Evolutionary conservation across 2,113 vertebrate species (phyloP), one percentile per base, ranked within the genome.

Genomic region (Struthio camelus): DNA sequence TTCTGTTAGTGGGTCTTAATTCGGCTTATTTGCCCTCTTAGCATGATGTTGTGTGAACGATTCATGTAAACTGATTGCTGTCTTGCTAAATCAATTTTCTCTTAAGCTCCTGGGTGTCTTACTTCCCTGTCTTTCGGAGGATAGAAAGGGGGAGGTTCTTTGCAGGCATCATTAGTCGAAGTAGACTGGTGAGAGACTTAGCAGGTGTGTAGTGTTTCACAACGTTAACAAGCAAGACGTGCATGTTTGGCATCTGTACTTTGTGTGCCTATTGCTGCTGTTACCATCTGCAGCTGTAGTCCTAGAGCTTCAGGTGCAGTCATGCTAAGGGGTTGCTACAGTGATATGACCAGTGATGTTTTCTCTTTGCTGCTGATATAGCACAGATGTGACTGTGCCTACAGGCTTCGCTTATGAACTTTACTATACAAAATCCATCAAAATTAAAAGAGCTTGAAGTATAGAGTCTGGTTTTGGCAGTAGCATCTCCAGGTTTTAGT

Each of bases 1-100:
- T 92, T n/a, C 46, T 71, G 20, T n/a, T 51, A 48, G 32, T 67
- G 40, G 18, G 14, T 67, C 10, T 71, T 46, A 32, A 30, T 9
- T 1, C 22, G 42, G 25, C 11, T 23, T 62, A 27, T 5, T 19
- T 86, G n/a, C 46, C 16, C 17, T 75, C 85, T n/a, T 6, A 3
- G 0, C 1, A 0, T 44, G 9, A 48, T 54, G 53, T 15, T 36
- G 17, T 30, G 36, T 72, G 40, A 56, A 22, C 6, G 51, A 1
- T 17, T 10, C 1, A 0, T 25, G 46, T 38, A 40, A 27, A 77
- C 42, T n/a, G 22, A 8, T 58, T 19, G 32, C 34, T 54, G 34
- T 23, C 14, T 80, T 76, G 51, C 34, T 32, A 24, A 65, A 1
- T 40, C 0, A 18, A 44, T 85, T 78, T 40, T 50, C 50, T 44